phyloP scores from a whole-genome alignment of 2,888 invertebrate genomes.

The Rhingia rostrata region DNA sequence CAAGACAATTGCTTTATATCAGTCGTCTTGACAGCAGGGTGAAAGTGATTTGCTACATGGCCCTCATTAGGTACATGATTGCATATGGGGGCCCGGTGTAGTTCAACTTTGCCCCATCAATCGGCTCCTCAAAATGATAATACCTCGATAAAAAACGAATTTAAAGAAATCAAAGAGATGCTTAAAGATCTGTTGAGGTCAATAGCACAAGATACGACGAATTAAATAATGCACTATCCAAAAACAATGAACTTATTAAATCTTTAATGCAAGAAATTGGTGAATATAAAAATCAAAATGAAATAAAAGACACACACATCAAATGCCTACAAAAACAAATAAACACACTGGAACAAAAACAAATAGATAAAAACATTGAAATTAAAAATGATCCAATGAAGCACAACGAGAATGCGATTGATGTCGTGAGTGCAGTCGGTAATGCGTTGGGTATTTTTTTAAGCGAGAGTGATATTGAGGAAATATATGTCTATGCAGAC shows the following conservation, averaged over 20 bases:
- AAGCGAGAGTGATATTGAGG: slow-evolving; percentile 1
- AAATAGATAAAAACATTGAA: neutral
- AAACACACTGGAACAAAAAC: too few species aligned
- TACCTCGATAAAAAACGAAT: too few species aligned
- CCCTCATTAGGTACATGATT: too few species aligned
- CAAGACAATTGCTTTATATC: too few species aligned
- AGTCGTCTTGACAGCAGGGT: too few species aligned
- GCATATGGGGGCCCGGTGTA: too few species aligned
- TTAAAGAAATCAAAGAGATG: too few species aligned
- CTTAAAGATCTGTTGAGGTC: too few species aligned
- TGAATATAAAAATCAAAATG: slow-evolving; percentile 16
- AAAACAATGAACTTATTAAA: neutral
- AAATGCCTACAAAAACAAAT: neutral
- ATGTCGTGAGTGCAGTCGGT: slow-evolving; percentile 7
- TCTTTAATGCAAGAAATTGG: neutral
- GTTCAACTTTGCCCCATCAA: too few species aligned
- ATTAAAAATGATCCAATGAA: slow-evolving; percentile 12
- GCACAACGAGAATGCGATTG: neutral
- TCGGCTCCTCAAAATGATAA: too few species aligned
- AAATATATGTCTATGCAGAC: neutral
- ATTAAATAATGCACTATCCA: neutral
- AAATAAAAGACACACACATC: neutral
- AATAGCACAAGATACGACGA: slow-evolving; percentile 2
- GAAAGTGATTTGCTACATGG: too few species aligned
- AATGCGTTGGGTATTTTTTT: neutral